These are phyloP conservation scores for Sebastes minor DNA, from an alignment of 2,797 vertebrate genomes.

Conservation along the genomic window DNA sequence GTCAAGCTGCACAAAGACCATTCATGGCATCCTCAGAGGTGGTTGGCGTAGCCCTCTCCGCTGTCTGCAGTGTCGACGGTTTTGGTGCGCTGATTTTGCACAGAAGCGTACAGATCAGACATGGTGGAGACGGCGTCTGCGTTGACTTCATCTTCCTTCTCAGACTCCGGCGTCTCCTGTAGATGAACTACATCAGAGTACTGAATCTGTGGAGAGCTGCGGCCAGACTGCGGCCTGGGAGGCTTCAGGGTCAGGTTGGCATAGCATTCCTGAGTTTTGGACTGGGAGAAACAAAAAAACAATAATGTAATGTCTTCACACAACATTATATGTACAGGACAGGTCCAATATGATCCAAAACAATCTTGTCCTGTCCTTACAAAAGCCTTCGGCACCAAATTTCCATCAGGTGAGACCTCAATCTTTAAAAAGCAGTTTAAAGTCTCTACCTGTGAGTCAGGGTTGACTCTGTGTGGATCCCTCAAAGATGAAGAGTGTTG, in stretches of 20 bases:
- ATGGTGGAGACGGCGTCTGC: conserved; percentile 48
- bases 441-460: conserved; percentile 55
- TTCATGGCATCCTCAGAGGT: conserved; percentile 47
- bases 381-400: background rate
- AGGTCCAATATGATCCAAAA: background rate
- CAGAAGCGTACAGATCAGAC: conserved; percentile 81
- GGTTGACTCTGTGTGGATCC: conserved; percentile 26
- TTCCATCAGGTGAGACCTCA: background rate
- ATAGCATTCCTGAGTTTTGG: conserved; percentile 74
- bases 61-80: conserved; percentile 32
- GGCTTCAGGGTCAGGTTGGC: conserved; percentile 79
- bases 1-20: background rate
- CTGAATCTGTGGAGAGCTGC: conserved; percentile 66
- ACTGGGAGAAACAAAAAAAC: conserved; percentile 35
- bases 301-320: background rate
- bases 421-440: background rate
- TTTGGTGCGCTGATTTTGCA: conserved; percentile 75
- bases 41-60: conserved; percentile 76
- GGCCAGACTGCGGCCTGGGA: conserved; percentile 54
- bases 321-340: no score
- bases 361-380: background rate
- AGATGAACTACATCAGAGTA: conserved; percentile 61
- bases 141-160: conserved; percentile 38
- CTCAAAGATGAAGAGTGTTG: conserved; percentile 34
- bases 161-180: conserved; percentile 19